Percentiles rank a stretch among this genome's conserved stretches.
phyloP scores from a whole-genome alignment of 2,888 invertebrate species.

The Parnassius smintheus region DNA sequence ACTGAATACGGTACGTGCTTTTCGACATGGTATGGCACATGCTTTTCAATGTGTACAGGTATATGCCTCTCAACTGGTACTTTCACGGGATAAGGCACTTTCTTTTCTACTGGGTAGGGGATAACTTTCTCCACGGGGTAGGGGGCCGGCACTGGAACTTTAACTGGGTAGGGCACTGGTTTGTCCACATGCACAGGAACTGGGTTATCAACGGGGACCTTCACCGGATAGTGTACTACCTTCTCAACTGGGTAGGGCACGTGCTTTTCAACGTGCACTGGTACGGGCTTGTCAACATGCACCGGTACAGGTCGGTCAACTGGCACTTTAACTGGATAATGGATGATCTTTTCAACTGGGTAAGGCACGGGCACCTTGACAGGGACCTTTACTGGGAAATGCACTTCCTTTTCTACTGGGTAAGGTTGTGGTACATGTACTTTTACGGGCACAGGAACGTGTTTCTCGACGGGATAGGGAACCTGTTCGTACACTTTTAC shows the following conservation, averaged over 20 bases:
- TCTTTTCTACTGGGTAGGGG: conserved; percentile 84
- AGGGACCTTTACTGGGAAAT: conserved; percentile 84
- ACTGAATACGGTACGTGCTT: conserved; percentile 86
- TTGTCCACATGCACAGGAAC: conserved; percentile 89
- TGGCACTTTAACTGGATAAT: conserved; percentile 85
- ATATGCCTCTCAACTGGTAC: conserved; percentile 82
- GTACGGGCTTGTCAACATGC: conserved; percentile 84
- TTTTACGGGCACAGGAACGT: conserved; percentile 85
- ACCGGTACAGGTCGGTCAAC: conserved; percentile 87
- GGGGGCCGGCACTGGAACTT: conserved; percentile 86
- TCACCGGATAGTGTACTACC: conserved; percentile 85
- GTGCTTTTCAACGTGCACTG: conserved; percentile 86
- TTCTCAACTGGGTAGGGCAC: conserved; percentile 89
- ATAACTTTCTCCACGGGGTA: conserved; percentile 85
- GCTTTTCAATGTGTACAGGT: conserved; percentile 84
- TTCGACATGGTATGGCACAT: conserved; percentile 84
- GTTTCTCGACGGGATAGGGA: conserved; percentile 87
- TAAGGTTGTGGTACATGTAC: conserved; percentile 87
- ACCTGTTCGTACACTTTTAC: conserved; percentile 82
- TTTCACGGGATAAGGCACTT: conserved; percentile 84
- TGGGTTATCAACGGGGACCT: conserved; percentile 84
- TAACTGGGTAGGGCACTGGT: conserved; percentile 88
- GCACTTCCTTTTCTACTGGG: conserved; percentile 86
- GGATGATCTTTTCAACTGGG: conserved; percentile 87
- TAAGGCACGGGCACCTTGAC: conserved; percentile 87